Evolutionary conservation across 2,888 invertebrate genomes (phyloP).

Genomic region (Macrosoma leucophasiata): DNA sequence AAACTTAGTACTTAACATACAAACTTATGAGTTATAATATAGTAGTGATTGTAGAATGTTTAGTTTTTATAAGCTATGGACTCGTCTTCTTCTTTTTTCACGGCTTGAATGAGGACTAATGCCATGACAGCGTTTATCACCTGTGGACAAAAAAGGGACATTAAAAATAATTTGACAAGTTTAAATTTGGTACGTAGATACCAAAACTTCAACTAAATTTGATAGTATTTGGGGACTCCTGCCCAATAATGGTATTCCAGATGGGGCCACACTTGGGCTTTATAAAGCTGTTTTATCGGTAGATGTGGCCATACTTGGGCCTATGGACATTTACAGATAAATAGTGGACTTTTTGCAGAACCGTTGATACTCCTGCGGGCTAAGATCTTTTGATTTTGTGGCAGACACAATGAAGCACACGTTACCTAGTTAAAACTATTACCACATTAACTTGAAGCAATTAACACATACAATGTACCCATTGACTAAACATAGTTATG

Average conservation of each 20-base stretch:
- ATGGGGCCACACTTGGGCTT: slow-evolving; percentile 7
- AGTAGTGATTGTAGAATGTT: too few relatives aligned
- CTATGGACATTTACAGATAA: neutral
- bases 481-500: too few relatives aligned
- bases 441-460: neutral
- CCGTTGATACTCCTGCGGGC: too few relatives aligned
- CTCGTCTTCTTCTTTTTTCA: slow-evolving; percentile 84
- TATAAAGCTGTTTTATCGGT: slow-evolving; percentile 3
- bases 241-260: too few relatives aligned
- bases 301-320: neutral
- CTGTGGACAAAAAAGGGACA: slow-evolving; percentile 46
- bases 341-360: too few relatives aligned
- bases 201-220: slow-evolving; percentile 2
- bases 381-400: too few relatives aligned
- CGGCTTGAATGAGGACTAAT: slow-evolving; percentile 81
- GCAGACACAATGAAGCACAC: neutral
- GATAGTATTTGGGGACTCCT: too few relatives aligned
- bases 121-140: slow-evolving; percentile 83
- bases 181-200: slow-evolving; percentile 4
- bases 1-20: too few relatives aligned
- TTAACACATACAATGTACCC: neutral
- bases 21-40: too few relatives aligned
- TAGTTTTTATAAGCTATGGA: slow-evolving; percentile 60
- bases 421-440: neutral
- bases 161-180: slow-evolving; percentile 1